phyloP scores from a whole-genome alignment of 1,140 invertebrate genomes.

The Hetaerina americana region DNA sequence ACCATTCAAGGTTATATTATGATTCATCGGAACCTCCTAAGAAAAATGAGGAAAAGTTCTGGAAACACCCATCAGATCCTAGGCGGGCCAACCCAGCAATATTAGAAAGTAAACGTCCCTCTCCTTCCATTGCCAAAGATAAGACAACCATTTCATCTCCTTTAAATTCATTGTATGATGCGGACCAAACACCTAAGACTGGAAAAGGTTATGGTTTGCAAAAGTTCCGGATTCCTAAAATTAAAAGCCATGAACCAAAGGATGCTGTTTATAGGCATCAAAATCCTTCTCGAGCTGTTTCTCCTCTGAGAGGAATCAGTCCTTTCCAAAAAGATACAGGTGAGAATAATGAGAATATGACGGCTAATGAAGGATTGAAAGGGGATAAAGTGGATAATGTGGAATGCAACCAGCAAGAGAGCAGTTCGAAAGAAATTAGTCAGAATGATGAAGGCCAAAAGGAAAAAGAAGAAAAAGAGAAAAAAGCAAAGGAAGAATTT shows the following conservation, averaged over 20 bases:
- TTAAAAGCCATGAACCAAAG: constrained; percentile 28
- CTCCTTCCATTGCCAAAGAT: constrained; percentile 10
- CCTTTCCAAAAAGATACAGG: too few relatives aligned
- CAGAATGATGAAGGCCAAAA: neutral
- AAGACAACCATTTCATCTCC: constrained; percentile 29
- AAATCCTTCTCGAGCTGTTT: too few relatives aligned
- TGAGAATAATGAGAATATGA: neutral
- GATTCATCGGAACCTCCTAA: too few relatives aligned
- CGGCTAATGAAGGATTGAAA: neutral
- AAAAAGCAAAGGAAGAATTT: constrained; percentile 9
- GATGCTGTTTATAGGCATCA: neutral
- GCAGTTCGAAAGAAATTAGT: too few relatives aligned
- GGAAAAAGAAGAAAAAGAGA: neutral
- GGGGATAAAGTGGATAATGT: too few relatives aligned
- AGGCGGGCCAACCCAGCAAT: neutral
- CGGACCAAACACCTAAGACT: constrained; percentile 28
- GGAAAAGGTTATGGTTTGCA: constrained; percentile 40
- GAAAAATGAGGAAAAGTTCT: neutral
- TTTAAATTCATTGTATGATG: constrained; percentile 42
- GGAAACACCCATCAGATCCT: neutral
- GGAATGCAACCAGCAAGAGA: too few relatives aligned
- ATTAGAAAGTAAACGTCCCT: neutral
- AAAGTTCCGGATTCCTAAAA: constrained; percentile 50
- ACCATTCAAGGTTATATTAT: neutral
- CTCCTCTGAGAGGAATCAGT: too few relatives aligned